Percentiles rank a stretch among this genome's conserved stretches.
Evolutionary conservation across 2,888 invertebrate species (phyloP).

Genomic region (Oegoconia quadripuncta): DNA sequence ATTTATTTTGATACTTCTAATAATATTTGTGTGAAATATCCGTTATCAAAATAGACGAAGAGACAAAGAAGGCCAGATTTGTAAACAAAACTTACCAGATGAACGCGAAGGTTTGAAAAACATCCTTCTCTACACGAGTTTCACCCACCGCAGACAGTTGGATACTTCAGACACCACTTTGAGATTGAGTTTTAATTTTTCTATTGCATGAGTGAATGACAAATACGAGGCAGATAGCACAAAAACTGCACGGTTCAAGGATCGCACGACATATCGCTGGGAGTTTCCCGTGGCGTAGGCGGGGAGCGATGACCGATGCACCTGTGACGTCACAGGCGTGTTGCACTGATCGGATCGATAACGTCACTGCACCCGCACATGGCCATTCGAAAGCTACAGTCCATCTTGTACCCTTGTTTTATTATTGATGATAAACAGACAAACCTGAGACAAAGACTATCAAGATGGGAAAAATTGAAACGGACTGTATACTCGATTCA

Average conservation of each 20-base stretch:
- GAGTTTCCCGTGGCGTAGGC: conserved; percentile 6
- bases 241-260: not conserved
- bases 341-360: conserved; percentile 30
- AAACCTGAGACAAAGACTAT: too few species aligned
- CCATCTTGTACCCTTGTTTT: too few species aligned
- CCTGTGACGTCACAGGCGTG: conserved; percentile 48
- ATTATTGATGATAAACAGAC: too few species aligned
- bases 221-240: not conserved
- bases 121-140: not conserved
- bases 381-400: too few species aligned
- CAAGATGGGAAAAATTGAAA: too few species aligned
- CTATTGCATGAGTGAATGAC: too few species aligned
- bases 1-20: too few species aligned
- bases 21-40: too few species aligned
- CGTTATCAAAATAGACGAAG: too few species aligned
- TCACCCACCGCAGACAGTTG: not conserved
- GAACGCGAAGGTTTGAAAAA: not conserved
- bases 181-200: too few species aligned
- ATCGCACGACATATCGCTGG: not conserved
- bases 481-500: too few species aligned
- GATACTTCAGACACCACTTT: not conserved
- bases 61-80: not conserved
- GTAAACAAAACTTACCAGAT: not conserved
- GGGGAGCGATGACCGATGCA: conserved; percentile 44
- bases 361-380: too few species aligned